Base-by-base conservation (phyloP, 2,888 invertebrate species). In the Idaea straminata region DNA sequence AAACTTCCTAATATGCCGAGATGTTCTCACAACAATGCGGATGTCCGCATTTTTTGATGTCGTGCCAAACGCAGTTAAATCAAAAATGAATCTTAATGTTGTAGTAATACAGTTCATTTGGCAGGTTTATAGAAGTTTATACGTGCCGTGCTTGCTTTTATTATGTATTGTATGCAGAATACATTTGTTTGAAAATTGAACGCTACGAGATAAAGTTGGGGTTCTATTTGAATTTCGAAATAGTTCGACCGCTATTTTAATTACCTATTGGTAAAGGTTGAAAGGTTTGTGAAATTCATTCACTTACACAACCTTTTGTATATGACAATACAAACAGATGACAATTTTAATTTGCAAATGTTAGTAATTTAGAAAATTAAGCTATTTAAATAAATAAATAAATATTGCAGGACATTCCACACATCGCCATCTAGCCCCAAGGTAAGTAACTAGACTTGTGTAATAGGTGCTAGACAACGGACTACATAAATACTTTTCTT, bases 41-140 rank as follows among this genome's bases (percentile, higher is more conserved):
- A 72, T 63, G 66, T 70, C 72, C 66, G 72, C 62, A 64, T 65
- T 63, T 62, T 69, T 66, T 69, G 70, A 67, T 67, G 64, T 61
- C 57, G 64, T 65, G 72, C 72, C 70, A 72, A 70, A 61, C 35
- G 64, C 35, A 63, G 60, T 62, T 25, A 15, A 57, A 38, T 64
- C 58, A 63, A 35, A 25, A 63, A 63, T 38, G 61, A 61, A 36
- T 7, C 64, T 38, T 66, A 64, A 64, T 58, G 47, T 16, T 61
- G 38, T 59, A 34, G 58, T n/a, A 57, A 64, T 68, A 69, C 47
- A 63, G 64, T 38, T 65, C 59, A 68, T 65, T 66, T 35, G 66
- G 7, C 59, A 7, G 10, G 6, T 47, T 47, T 47, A 47, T 47
- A 13, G 10, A 13, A 47, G 47, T 47, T 47, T 47, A 7, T 47